Conservation (phyloP, 2,888 invertebrate genomes). For the Rhamnusium bicolor region DNA sequence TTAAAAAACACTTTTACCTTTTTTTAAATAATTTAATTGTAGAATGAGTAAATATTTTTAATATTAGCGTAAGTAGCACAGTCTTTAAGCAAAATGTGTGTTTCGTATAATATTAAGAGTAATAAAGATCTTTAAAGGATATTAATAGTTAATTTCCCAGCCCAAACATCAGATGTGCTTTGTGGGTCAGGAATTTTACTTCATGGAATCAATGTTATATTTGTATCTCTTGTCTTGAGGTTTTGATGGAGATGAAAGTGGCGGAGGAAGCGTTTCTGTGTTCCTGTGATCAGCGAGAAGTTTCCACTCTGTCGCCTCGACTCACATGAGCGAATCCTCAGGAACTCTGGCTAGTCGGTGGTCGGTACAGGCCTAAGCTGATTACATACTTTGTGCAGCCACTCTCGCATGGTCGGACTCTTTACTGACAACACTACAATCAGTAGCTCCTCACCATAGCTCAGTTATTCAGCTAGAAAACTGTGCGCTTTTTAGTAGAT, state of each 20-base stretch:
- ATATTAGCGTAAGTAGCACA: too few species aligned
- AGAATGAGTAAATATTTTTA: too few species aligned
- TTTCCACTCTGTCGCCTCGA: constrained; percentile 67
- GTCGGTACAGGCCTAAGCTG: constrained; percentile 63
- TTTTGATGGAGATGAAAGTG: constrained; percentile 11
- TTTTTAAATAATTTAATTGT: too few species aligned
- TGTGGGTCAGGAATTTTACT: not conserved
- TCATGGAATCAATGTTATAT: not conserved
- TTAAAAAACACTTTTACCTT: too few species aligned
- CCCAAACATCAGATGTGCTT: not conserved
- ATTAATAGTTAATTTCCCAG: not conserved
- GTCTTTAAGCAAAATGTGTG: too few species aligned
- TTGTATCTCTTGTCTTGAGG: constrained; percentile 3
- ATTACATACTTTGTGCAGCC: constrained; percentile 69
- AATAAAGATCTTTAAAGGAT: not conserved
- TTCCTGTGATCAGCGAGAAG: constrained; percentile 66
- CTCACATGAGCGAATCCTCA: constrained; percentile 69
- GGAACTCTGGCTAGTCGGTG: constrained; percentile 60
- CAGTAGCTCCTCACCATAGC: constrained; percentile 6
- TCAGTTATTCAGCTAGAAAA: constrained; percentile 4
- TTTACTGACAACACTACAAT: constrained; percentile 48
- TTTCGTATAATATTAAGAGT: too few species aligned
- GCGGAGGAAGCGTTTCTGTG: constrained; percentile 52
- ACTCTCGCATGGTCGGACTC: constrained; percentile 67
- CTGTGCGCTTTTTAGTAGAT: not conserved